These are phyloP conservation scores for Sinocyclocheilus anshuiensis DNA, from an alignment of 2,113 vertebrate genomes.

Conservation along the genomic window DNA sequence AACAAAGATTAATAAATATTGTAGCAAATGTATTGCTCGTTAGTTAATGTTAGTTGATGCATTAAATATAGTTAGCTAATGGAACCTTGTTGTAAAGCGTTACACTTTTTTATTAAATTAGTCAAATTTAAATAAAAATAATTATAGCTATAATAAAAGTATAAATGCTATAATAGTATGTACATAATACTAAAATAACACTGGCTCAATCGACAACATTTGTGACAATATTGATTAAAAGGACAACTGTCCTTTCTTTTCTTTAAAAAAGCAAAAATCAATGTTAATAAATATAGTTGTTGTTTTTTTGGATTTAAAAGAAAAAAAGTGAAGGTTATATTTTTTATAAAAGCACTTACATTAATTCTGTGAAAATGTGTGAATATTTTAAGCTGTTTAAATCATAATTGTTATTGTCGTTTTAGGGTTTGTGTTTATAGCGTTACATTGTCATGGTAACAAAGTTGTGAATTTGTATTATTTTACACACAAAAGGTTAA, in stretches of 20 bases:
- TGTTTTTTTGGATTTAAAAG: background rate
- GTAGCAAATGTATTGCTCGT: too few relatives aligned
- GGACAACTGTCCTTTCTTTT: too few relatives aligned
- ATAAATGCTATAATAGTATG: too few relatives aligned
- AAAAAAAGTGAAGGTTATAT: background rate
- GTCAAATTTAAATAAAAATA: background rate
- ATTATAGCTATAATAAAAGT: too few relatives aligned
- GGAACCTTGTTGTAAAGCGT: too few relatives aligned
- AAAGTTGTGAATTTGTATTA: too few relatives aligned
- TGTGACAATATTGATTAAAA: background rate
- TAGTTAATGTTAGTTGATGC: too few relatives aligned
- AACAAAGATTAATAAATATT: too few relatives aligned
- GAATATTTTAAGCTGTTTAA: background rate
- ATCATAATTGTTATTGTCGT: background rate
- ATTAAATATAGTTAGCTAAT: too few relatives aligned
- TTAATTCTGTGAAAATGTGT: background rate
- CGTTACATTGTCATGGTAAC: too few relatives aligned
- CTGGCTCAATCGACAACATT: background rate
- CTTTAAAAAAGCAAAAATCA: too few relatives aligned
- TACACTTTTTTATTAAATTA: background rate
- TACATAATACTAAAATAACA: background rate
- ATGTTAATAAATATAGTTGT: too few relatives aligned
- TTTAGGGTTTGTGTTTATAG: background rate
- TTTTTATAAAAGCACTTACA: background rate
- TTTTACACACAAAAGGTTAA: background rate